phyloP scores from a whole-genome alignment of 2,888 invertebrate genomes.

The Lasioglossum villosulum region DNA sequence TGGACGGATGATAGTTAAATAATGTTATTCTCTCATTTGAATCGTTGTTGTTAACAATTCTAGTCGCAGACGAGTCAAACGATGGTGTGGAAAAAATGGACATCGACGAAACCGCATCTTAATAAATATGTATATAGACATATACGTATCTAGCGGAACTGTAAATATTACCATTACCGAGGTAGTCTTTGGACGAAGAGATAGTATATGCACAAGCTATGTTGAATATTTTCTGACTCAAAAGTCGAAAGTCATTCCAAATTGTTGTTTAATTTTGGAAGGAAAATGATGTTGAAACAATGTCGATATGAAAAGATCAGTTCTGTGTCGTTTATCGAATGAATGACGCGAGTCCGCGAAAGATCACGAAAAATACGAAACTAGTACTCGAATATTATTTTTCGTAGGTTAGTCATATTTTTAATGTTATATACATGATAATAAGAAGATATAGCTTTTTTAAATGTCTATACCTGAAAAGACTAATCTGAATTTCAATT shows the following conservation, averaged over 20 bases:
- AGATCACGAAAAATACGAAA: neutral
- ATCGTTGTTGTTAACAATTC: neutral
- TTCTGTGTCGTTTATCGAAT: slow-evolving; percentile 9
- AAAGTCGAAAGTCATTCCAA: slow-evolving; percentile 56
- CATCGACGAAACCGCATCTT: slow-evolving; percentile 44
- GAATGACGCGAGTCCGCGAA: neutral
- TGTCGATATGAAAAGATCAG: neutral
- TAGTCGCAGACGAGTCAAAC: slow-evolving; percentile 18
- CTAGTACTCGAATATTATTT: neutral
- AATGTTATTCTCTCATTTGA: neutral
- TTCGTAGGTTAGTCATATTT: slow-evolving; percentile 24
- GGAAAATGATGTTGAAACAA: slow-evolving; percentile 30
- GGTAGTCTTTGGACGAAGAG: slow-evolving; percentile 8
- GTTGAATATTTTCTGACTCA: slow-evolving; percentile 43
- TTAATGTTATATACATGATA: slow-evolving; percentile 13
- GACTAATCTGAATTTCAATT: slow-evolving; percentile 21
- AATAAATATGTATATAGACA: slow-evolving; percentile 30
- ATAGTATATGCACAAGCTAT: slow-evolving; percentile 43
- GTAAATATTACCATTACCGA: slow-evolving; percentile 56
- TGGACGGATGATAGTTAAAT: neutral
- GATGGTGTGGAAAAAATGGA: slow-evolving; percentile 59
- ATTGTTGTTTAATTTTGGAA: slow-evolving; percentile 52
- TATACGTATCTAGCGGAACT: slow-evolving; percentile 24
- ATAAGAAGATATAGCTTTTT: slow-evolving; percentile 25
- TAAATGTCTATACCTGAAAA: slow-evolving; percentile 24